Evolutionary conservation across 2,797 vertebrate species (phyloP).

Genomic region (Phylloscopus collybita): DNA sequence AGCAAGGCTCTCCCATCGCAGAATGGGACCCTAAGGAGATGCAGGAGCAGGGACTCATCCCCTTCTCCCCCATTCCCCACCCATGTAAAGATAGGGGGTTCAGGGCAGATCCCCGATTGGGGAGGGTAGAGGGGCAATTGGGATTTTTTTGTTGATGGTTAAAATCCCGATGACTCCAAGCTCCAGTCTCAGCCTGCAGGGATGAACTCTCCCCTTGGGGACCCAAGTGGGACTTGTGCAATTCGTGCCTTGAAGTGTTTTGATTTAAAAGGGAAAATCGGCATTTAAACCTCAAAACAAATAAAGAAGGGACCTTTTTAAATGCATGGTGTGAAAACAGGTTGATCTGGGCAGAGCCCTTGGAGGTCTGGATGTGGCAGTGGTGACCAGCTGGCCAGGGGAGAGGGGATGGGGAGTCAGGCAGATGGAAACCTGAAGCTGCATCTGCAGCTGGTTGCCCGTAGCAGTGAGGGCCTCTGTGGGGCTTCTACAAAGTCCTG

Average conservation of each 20-base stretch:
- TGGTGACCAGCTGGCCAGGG: rapidly evolving
- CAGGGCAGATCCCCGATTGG: neutral
- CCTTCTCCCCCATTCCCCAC: neutral
- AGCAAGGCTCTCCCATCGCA: neutral
- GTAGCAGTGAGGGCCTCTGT: rapidly evolving
- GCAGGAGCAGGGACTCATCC: neutral
- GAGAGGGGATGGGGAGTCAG: neutral
- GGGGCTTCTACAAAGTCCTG: neutral
- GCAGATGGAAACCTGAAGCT: neutral
- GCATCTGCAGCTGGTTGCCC: neutral
- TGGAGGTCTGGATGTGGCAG: neutral
- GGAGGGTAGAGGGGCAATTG: too few species aligned
- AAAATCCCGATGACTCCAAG: neutral
- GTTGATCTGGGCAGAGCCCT: neutral
- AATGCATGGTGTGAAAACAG: rapidly evolving
- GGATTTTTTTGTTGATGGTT: neutral
- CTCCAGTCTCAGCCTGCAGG: neutral
- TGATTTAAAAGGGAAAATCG: neutral
- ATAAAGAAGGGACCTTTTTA: neutral
- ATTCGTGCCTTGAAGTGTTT: rapidly evolving
- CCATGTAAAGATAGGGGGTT: rapidly evolving
- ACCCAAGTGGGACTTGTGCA: rapidly evolving
- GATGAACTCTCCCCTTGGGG: rapidly evolving
- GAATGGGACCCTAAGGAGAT: neutral
- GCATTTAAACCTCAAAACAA: rapidly evolving